A percentile compares a stretch with the other conserved stretches of the same genome.
Conservation (phyloP, 2,113 vertebrate species). For the Poecilia latipinna region DNA sequence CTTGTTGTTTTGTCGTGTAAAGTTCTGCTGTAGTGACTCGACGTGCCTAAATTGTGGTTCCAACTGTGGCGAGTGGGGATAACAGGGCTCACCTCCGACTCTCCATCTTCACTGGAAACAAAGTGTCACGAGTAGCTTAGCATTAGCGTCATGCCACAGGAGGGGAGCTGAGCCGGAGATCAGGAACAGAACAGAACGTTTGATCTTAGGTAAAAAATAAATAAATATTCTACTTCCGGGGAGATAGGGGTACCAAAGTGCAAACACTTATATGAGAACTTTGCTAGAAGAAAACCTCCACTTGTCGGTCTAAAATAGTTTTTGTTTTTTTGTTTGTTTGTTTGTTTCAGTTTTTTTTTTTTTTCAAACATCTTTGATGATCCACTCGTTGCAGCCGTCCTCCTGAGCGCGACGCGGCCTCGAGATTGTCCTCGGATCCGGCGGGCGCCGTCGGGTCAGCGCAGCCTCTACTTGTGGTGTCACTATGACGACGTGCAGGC, state of each 20-base stretch:
- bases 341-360: no score
- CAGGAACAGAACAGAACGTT: constrained; percentile 38
- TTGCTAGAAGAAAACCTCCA: constrained; percentile 23
- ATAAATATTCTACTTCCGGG: constrained; percentile 53
- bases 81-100: no score
- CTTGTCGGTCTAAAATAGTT: constrained; percentile 27
- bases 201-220: constrained; percentile 43
- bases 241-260: constrained; percentile 47
- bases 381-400: constrained; percentile 33
- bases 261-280: constrained; percentile 47
- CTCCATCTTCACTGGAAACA: constrained; percentile 1
- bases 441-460: not conserved
- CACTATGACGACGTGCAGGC: not conserved
- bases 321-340: not conserved
- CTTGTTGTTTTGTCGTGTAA: not conserved
- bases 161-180: constrained; percentile 5
- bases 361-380: constrained; percentile 36
- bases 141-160: not conserved
- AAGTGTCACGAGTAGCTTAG: not conserved
- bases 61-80: not conserved
- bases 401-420: constrained; percentile 3
- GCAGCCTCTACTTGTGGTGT: constrained; percentile 13
- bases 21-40: constrained; percentile 1
- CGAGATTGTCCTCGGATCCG: constrained; percentile 13
- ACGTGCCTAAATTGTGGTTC: not conserved